phyloP scores from a whole-genome alignment of 2,113 vertebrate species.

The Danionella cerebrum region DNA sequence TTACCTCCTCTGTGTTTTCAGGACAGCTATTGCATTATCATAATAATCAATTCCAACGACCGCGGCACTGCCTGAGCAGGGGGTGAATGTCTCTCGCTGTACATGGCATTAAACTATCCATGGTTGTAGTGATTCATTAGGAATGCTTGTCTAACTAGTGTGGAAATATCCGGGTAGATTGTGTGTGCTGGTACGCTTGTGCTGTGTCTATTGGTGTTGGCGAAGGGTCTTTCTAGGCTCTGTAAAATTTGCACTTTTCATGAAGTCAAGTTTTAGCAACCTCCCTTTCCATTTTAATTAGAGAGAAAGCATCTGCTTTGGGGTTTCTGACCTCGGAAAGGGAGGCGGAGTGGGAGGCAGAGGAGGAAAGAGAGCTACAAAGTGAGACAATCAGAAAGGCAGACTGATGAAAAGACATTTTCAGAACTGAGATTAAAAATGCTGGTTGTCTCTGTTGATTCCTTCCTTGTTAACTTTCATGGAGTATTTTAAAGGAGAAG shows the following conservation, averaged over 20 bases:
- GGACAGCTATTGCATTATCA: slow-evolving; percentile 44
- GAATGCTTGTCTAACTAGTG: neutral
- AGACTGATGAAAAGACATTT: neutral
- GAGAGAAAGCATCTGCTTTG: slow-evolving; percentile 54
- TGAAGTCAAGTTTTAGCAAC: slow-evolving; percentile 50
- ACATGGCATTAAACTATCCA: slow-evolving; percentile 6
- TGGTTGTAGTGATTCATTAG: neutral
- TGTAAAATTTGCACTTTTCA: slow-evolving; percentile 43
- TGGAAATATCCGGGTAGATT: neutral
- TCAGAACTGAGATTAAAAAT: neutral
- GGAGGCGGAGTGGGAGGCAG: neutral
- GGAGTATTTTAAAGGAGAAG: too few relatives aligned
- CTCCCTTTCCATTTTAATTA: slow-evolving; percentile 54
- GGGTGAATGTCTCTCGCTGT: neutral
- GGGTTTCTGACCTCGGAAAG: slow-evolving; percentile 34
- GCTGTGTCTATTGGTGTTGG: neutral
- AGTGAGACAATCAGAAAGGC: neutral
- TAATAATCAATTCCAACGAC: slow-evolving; percentile 44
- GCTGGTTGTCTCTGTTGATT: too few relatives aligned
- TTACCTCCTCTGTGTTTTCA: slow-evolving; percentile 31
- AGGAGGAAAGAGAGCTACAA: neutral
- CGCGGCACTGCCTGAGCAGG: neutral
- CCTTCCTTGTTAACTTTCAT: too few relatives aligned
- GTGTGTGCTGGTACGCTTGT: neutral
- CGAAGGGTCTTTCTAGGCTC: neutral